These are phyloP conservation scores for Lagopus muta DNA, from an alignment of 2,113 vertebrate genomes.

Conservation along the genomic window DNA sequence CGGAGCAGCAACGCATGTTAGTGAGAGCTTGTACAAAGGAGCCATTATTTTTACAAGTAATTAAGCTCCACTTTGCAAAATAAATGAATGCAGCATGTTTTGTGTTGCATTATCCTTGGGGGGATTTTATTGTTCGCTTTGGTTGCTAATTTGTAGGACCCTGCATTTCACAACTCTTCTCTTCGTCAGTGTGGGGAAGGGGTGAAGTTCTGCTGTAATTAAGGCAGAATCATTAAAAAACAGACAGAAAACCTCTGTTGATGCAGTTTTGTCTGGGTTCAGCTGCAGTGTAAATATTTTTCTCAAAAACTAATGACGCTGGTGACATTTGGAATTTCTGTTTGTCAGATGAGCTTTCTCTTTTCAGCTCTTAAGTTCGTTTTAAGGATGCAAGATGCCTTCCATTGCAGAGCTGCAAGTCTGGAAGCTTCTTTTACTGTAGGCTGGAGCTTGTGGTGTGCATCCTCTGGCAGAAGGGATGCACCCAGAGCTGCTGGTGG, in stretches of 20 bases:
- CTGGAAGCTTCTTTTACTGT: background rate
- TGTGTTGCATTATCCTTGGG: constrained; percentile 44
- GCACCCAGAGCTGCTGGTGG: background rate
- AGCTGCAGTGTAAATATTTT: constrained; percentile 46
- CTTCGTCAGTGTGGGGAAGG: background rate
- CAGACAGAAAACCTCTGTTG: background rate
- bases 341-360: constrained; percentile 14
- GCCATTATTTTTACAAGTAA: constrained; percentile 65
- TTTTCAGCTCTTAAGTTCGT: background rate
- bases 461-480: background rate
- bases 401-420: background rate
- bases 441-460: background rate
- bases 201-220: constrained; percentile 51
- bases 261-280: constrained; percentile 3
- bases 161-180: constrained; percentile 31
- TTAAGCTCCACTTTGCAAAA: constrained; percentile 19
- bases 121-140: constrained; percentile 49
- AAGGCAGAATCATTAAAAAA: background rate
- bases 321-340: constrained; percentile 7
- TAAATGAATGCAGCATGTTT: constrained; percentile 37
- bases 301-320: background rate
- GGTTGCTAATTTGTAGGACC: constrained; percentile 32
- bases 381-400: background rate
- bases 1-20: constrained; percentile 32
- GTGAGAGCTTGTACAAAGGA: constrained; percentile 43